Percentiles rank a stretch among this genome's conserved stretches.
These are phyloP conservation scores for Cryptus armator DNA, from an alignment of 2,888 invertebrate species.

Conservation along the genomic window DNA sequence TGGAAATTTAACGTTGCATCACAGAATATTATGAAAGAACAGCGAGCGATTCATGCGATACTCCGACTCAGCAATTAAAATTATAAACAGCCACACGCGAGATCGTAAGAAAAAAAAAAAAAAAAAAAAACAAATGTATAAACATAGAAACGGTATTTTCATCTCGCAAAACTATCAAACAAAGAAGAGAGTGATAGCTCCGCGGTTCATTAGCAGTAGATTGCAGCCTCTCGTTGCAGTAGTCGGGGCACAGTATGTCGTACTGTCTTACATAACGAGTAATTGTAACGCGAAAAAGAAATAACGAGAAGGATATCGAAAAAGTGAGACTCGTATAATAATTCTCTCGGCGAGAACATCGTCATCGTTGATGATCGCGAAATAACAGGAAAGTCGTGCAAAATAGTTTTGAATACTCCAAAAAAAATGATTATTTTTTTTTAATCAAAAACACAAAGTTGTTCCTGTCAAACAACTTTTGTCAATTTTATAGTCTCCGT, in stretches of 20 bases:
- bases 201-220: constrained; percentile 36
- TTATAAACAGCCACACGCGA: neutral
- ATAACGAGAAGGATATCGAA: constrained; percentile 14
- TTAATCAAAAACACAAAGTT: neutral
- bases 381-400: constrained; percentile 2
- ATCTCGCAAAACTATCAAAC: neutral
- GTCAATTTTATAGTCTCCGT: neutral
- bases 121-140: neutral
- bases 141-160: constrained; percentile 5
- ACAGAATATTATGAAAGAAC: neutral
- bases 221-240: constrained; percentile 25
- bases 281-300: constrained; percentile 25
- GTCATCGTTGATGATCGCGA: neutral
- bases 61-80: neutral
- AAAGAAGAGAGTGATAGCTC: constrained; percentile 11
- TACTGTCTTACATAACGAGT: constrained; percentile 34
- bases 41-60: neutral
- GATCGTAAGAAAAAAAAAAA: neutral
- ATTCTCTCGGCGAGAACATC: neutral
- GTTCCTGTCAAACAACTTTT: neutral
- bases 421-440: neutral
- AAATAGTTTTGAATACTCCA: neutral
- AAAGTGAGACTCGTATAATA: neutral
- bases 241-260: neutral
- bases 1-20: neutral